Percentiles rank a stretch among this genome's conserved stretches.
Evolutionary conservation across 2,888 invertebrate genomes (phyloP).

Genomic region (Ommatoiulus sabulosus): DNA sequence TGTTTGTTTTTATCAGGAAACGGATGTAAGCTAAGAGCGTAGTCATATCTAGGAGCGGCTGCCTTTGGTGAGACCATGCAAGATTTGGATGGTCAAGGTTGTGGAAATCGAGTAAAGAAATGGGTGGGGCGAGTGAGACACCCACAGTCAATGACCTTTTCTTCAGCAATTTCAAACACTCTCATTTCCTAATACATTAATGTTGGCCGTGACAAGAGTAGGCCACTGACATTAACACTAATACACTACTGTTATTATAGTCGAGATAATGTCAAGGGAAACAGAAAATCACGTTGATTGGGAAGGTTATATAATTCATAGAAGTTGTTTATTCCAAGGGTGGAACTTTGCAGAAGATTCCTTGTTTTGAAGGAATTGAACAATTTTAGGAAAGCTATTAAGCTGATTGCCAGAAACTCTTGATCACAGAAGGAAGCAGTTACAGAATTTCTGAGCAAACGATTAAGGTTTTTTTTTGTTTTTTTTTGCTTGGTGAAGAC

Average conservation of each 20-base stretch:
- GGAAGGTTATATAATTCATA: not conserved
- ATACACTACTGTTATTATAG: not conserved
- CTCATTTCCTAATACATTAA: slow-evolving; percentile 43
- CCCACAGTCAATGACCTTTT: slow-evolving; percentile 35
- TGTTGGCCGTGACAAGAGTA: slow-evolving; percentile 36
- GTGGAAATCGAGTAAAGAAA: slow-evolving; percentile 18
- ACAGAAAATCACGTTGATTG: not conserved
- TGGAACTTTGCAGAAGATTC: not conserved
- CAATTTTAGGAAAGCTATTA: not conserved
- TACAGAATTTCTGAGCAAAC: not conserved
- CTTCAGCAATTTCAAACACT: not conserved
- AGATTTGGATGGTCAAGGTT: slow-evolving; percentile 43
- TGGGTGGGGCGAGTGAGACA: slow-evolving; percentile 4
- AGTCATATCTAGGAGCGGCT: not conserved
- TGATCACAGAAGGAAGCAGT: not conserved
- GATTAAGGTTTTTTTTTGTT: not conserved
- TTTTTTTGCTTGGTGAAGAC: not conserved
- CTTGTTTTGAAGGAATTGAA: not conserved
- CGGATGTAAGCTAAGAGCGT: not conserved
- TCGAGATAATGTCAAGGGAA: not conserved
- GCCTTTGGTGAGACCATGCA: slow-evolving; percentile 11
- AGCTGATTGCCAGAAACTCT: not conserved
- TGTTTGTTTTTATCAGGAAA: not conserved
- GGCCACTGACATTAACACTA: slow-evolving; percentile 37
- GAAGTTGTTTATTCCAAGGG: not conserved